Percentiles rank a stretch among this genome's conserved stretches.
phyloP scores from a whole-genome alignment of 2,888 invertebrate species.

The Automeris io region DNA sequence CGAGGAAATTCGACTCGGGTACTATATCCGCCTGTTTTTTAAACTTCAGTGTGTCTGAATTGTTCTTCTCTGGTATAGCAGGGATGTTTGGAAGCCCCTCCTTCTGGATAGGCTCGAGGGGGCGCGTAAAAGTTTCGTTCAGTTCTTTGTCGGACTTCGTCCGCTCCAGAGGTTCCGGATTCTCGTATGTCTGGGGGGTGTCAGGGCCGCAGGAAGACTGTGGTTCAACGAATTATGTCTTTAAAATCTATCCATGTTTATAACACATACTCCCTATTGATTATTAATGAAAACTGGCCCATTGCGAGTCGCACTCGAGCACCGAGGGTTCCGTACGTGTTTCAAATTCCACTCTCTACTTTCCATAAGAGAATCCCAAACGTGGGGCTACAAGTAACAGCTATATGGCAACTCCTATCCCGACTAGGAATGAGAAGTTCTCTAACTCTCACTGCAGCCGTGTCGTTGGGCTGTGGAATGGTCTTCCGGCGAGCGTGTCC shows the following conservation, averaged over 20 bases:
- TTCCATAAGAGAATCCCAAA: too few relatives aligned
- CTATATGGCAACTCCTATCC: too few relatives aligned
- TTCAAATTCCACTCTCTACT: too few relatives aligned
- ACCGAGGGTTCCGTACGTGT: too few relatives aligned
- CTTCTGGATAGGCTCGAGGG: conserved; percentile 35
- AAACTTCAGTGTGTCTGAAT: conserved; percentile 38
- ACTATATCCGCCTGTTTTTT: conserved; percentile 49
- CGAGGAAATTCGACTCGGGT: conserved; percentile 47
- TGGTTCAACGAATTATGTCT: conserved; percentile 5
- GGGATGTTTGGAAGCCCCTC: conserved; percentile 49
- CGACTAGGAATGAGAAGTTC: too few relatives aligned
- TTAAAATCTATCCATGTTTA: background rate
- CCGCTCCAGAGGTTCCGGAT: conserved; percentile 53
- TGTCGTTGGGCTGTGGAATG: too few relatives aligned
- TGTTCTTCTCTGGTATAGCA: conserved; percentile 45
- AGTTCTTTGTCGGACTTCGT: conserved; percentile 51
- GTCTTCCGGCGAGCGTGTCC: too few relatives aligned
- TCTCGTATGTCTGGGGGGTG: conserved; percentile 57
- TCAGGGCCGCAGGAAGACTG: conserved; percentile 63
- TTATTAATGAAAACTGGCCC: too few relatives aligned
- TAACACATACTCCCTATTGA: background rate
- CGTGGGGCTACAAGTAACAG: too few relatives aligned
- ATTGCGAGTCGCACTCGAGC: too few relatives aligned
- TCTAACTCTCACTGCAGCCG: too few relatives aligned
- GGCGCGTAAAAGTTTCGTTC: conserved; percentile 49